These are phyloP conservation scores for Limnephilus lunatus DNA, from an alignment of 2,888 invertebrate species.

Conservation along the genomic window DNA sequence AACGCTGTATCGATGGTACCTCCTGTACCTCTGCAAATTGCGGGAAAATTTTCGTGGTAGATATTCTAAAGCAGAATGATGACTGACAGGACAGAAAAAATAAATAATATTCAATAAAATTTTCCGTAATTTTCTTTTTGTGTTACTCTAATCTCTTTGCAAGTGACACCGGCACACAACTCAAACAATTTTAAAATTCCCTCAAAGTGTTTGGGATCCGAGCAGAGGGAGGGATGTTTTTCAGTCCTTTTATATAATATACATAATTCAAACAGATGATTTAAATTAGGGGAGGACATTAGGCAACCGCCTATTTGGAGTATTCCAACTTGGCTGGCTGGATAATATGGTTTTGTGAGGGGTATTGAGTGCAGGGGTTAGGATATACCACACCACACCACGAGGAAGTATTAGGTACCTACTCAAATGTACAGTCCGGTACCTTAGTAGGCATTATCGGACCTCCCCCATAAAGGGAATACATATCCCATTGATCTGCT, in stretches of 20 bases:
- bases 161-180: slow-evolving; percentile 33
- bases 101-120: neutral
- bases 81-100: neutral
- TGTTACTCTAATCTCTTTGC: neutral
- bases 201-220: neutral
- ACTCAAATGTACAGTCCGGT: neutral
- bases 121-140: neutral
- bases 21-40: too few relatives aligned
- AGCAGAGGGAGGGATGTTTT: slow-evolving; percentile 34
- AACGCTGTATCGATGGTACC: too few relatives aligned
- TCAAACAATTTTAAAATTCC: slow-evolving; percentile 23
- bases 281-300: slow-evolving; percentile 62
- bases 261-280: slow-evolving; percentile 61
- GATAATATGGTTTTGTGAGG: slow-evolving; percentile 54
- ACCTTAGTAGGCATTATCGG: slow-evolving; percentile 3
- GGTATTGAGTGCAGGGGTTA: slow-evolving; percentile 24
- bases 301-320: slow-evolving; percentile 60
- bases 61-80: neutral
- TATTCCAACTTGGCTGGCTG: slow-evolving; percentile 49
- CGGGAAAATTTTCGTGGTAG: too few relatives aligned
- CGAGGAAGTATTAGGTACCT: neutral
- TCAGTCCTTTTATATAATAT: slow-evolving; percentile 27
- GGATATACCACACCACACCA: neutral
- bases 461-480: neutral
- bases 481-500: slow-evolving; percentile 16